Percentiles rank a stretch among this genome's conserved stretches.
phyloP scores from a whole-genome alignment of 1,140 invertebrate species.

The Philaenus spumarius region DNA sequence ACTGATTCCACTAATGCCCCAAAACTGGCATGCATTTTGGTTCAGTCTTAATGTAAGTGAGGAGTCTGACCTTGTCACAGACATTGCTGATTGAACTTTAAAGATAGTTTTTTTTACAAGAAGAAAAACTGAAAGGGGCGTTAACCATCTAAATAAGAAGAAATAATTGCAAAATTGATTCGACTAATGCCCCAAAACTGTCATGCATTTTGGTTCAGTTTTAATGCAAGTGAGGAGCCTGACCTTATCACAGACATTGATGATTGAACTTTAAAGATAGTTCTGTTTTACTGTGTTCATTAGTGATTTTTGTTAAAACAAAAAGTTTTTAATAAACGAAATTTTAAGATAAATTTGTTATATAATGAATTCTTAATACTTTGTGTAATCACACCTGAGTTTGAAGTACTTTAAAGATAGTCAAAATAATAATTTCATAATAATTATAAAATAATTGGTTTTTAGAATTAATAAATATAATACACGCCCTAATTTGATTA shows the following conservation, averaged over 20 bases:
- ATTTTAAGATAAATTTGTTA: no score
- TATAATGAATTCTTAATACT: neutral
- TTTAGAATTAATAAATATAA: neutral
- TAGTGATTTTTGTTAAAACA: no score
- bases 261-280: neutral
- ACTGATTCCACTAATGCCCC: neutral
- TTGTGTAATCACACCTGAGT: neutral
- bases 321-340: no score
- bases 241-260: conserved; percentile 5
- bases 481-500: neutral
- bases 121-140: neutral
- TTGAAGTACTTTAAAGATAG: neutral
- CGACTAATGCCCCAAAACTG: neutral
- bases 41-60: neutral
- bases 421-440: neutral
- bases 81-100: conserved; percentile 1
- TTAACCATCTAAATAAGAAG: neutral
- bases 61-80: conserved; percentile 1
- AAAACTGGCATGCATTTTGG: neutral
- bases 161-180: neutral
- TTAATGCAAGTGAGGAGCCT: neutral
- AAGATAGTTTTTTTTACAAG: neutral
- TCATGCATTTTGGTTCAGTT: neutral
- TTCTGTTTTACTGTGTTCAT: no score
- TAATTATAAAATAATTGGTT: neutral